These are phyloP conservation scores for Dioctria rufipes DNA, from an alignment of 2,888 invertebrate species.

Conservation along the genomic window DNA sequence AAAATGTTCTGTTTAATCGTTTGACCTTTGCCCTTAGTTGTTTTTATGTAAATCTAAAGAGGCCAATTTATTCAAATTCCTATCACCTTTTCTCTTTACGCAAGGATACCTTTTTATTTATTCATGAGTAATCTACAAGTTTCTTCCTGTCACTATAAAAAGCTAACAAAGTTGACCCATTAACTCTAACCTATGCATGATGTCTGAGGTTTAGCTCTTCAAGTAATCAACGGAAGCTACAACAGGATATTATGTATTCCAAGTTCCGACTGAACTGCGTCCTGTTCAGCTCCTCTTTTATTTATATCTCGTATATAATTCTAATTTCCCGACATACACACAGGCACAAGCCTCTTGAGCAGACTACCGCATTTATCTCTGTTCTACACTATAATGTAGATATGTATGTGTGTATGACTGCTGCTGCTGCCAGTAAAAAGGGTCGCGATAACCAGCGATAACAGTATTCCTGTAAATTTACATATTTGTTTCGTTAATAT, in stretches of 20 bases:
- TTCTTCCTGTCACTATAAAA: not conserved
- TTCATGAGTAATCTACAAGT: conserved; percentile 10
- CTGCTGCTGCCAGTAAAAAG: not conserved
- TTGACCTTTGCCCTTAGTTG: no score
- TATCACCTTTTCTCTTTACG: not conserved
- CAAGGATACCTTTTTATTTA: conserved; percentile 9
- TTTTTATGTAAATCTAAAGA: not conserved
- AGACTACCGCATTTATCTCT: not conserved
- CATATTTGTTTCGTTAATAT: conserved; percentile 9
- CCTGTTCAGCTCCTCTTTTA: not conserved
- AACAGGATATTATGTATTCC: not conserved
- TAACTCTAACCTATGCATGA: not conserved
- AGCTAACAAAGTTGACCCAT: not conserved
- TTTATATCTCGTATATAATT: not conserved
- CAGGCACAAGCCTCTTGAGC: not conserved
- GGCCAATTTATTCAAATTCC: not conserved
- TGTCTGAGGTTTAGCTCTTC: not conserved
- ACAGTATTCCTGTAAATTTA: not conserved
- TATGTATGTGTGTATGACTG: not conserved
- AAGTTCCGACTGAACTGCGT: not conserved
- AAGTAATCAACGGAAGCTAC: conserved; percentile 3
- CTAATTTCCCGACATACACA: not conserved
- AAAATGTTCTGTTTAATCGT: no score
- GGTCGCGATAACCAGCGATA: conserved; percentile 6
- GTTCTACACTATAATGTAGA: not conserved